Base-by-base conservation (phyloP, 1,140 invertebrate genomes). In the Mycetomoellerius zeteki region DNA sequence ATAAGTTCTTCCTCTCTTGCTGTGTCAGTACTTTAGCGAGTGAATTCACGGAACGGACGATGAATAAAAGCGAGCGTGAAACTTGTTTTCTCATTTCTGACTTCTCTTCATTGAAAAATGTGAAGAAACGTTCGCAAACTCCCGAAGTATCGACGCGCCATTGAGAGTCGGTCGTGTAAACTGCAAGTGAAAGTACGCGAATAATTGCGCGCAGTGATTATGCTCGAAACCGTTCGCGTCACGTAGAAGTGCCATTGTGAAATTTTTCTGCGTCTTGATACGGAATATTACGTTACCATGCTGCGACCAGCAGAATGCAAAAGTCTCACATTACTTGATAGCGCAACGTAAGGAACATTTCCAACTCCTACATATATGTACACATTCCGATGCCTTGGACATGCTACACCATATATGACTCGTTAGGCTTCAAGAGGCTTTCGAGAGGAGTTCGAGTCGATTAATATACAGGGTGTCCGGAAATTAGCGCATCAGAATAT, bases 311-410 rank as follows among this genome's bases (percentile, higher is more conserved):
- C 58, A 91, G 91, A 91, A 91, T 91, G 91, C 86, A 84, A 86
- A 86, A 84, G 75, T 90, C 77, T 92, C 90, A 58, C 73, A 67
- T 92, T 92, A 91, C 90, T 60, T 73, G 19, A 54, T 87, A 58
- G 64, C 65, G 60, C 85, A 47, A 52, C 54, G 86, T 80, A 89
- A 89, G 88, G 82, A 86, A 82, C 88, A 77, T 89, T 89, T 86
- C 78, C 77, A 78, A 85, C 86, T 85, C 73, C 65, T 87, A 71
- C 67, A 47, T 60, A 84, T 47, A 54, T 60, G 8, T 43, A 43
- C 37, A 75, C 85, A 87, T 77, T 77, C 73, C 88, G 84, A 91
- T 60, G 47, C 60, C n/a, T 19, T 19, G 52, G 52, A 43, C 21
- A 54, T 76, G 33, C 54, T 16, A 21, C n/a, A 24, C n/a, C 60